Evolutionary conservation across 2,113 vertebrate species (phyloP).

Genomic region (Danionella cerebrum): DNA sequence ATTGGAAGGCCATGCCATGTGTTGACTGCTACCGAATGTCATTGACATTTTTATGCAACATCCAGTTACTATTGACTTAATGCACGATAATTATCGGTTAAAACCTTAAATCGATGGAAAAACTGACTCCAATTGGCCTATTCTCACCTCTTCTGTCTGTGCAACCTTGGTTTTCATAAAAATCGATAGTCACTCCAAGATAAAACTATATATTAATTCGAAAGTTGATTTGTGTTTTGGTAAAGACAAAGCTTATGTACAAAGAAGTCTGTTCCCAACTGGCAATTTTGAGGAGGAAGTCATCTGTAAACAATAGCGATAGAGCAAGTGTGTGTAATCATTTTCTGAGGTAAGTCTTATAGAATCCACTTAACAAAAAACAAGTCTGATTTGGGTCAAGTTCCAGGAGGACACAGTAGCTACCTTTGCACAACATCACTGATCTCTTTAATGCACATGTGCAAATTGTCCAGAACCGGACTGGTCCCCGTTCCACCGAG

Average conservation of each 20-base stretch:
- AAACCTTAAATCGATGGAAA: too few relatives aligned
- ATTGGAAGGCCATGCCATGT: neutral
- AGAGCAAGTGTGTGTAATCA: slow-evolving; percentile 48
- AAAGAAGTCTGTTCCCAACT: slow-evolving; percentile 56
- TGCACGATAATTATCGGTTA: neutral
- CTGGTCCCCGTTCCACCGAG: slow-evolving; percentile 68
- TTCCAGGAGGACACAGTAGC: slow-evolving; percentile 65
- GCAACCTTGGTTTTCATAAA: neutral
- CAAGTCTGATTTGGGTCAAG: slow-evolving; percentile 48
- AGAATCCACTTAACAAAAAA: slow-evolving; percentile 39
- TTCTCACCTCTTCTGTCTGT: neutral
- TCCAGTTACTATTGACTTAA: slow-evolving; percentile 24
- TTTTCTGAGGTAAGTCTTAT: slow-evolving; percentile 65
- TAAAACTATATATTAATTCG: neutral
- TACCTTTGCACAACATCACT: slow-evolving; percentile 98
- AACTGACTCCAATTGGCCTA: neutral
- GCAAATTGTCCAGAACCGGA: slow-evolving; percentile 88
- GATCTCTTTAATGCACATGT: slow-evolving; percentile 94
- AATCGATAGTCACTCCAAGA: neutral
- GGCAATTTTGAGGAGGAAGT: slow-evolving; percentile 48
- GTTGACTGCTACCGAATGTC: neutral
- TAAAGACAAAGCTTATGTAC: slow-evolving; percentile 49
- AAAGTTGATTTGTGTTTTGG: slow-evolving; percentile 29
- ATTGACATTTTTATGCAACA: slow-evolving; percentile 1
- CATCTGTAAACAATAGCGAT: slow-evolving; percentile 62